phyloP scores from a whole-genome alignment of 2,888 invertebrate species.

The Zhuqinia jingwanae region DNA sequence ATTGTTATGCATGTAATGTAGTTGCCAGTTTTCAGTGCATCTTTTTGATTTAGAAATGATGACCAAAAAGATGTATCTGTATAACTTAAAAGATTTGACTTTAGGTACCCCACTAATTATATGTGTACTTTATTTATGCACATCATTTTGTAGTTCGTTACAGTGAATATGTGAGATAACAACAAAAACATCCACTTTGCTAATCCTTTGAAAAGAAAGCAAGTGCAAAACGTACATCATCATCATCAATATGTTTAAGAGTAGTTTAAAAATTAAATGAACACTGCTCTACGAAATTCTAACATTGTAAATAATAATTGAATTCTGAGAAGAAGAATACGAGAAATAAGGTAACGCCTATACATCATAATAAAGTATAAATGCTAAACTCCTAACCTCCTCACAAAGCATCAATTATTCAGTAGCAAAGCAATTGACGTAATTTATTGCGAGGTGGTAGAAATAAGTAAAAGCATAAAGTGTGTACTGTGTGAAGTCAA shows the following conservation, averaged over 20 bases:
- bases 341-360: neutral
- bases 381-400: neutral
- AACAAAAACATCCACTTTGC: too few relatives aligned
- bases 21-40: neutral
- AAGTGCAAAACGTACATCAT: too few relatives aligned
- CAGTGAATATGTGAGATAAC: constrained; percentile 1
- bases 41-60: neutral
- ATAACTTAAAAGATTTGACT: too few relatives aligned
- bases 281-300: neutral
- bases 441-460: neutral
- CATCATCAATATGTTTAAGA: neutral
- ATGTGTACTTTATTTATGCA: too few relatives aligned
- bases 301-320: neutral
- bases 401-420: neutral
- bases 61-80: too few relatives aligned
- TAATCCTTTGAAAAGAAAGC: too few relatives aligned
- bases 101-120: too few relatives aligned
- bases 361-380: neutral
- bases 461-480: neutral
- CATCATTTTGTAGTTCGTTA: neutral
- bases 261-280: neutral
- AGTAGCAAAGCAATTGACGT: constrained; percentile 9
- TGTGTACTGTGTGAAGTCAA: neutral
- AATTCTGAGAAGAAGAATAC: neutral
- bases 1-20: constrained; percentile 28